Evolutionary conservation across 2,797 vertebrate genomes (phyloP), one percentile per base, ranked within the genome.

Genomic region (Philypnodon macrostomus): DNA sequence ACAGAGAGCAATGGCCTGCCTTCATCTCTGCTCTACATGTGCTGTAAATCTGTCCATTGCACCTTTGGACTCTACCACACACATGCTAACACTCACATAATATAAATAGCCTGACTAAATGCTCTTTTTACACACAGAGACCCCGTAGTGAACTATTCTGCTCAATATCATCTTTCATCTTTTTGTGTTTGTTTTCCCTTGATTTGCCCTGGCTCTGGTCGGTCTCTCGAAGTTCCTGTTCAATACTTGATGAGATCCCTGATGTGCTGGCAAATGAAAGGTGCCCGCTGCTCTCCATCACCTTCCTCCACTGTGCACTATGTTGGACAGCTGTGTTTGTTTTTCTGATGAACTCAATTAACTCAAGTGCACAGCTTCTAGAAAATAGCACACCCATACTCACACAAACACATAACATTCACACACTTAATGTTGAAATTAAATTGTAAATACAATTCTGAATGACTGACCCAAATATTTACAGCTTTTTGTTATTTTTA

Each of bases 21-120:
- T 79, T 80, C 79, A 78, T 75, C 57, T 53, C 50, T 47, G 62
- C 63, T 52, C 58, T 63, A 69, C 58, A 51, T 36, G 42, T 52
- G 63, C 50, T 21, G 57, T 83, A 87, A 87, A 85, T 84, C 80
- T 81, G 75, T 73, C 68, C 58, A 47, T 27, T 56, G 58, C 52
- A 72, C 70, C 61, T 62, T 46, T 36, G 27, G 27, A 67, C 65
- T 54, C 62, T 71, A 66, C 40, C 51, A 52, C 64, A 74, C 72
- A 63, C 63, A 65, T 7, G 49, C 45, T 33, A 63, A 70, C 65
- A 66, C 68, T 59, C 67, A 71, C 49, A 56, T 58, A 62, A 79
- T 69, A 70, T 76, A 83, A 80, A 73, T 63, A 64, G 51, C 67
- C 64, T 42, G n/a, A n/a, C n/a, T n/a, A n/a, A n/a, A n/a, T n/a